Percentiles rank a stretch among this genome's conserved stretches.
phyloP scores from a whole-genome alignment of 2,888 invertebrate species.

The Caenorhabditis zanzibari region DNA sequence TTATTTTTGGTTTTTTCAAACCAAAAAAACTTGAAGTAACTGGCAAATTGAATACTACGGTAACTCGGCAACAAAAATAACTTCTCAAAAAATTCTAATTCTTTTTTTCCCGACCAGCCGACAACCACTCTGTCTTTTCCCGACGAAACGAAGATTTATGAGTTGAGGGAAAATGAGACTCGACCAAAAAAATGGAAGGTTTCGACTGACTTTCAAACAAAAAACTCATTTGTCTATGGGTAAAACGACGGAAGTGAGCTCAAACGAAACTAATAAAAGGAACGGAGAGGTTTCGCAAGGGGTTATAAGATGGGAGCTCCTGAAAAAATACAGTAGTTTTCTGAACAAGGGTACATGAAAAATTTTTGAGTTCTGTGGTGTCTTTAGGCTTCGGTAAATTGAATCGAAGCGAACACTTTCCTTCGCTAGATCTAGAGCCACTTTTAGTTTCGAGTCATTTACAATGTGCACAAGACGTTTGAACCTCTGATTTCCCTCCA shows the following conservation, averaged over 20 bases:
- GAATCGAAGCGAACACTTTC: too few species aligned
- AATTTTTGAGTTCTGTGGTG: too few species aligned
- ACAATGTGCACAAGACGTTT: too few species aligned
- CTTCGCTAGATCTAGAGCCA: too few species aligned
- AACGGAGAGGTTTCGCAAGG: neutral
- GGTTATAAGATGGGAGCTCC: neutral
- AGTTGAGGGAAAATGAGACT: conserved; percentile 30
- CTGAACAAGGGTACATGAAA: neutral
- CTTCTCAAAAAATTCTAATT: neutral
- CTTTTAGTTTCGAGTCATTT: too few species aligned
- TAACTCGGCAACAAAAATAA: conserved; percentile 2
- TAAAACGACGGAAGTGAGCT: neutral
- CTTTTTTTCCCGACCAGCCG: neutral
- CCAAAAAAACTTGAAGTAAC: too few species aligned
- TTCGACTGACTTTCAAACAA: conserved; percentile 24
- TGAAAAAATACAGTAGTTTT: too few species aligned
- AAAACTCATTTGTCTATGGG: conserved; percentile 27
- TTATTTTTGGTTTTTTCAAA: too few species aligned
- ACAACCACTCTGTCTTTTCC: conserved; percentile 9
- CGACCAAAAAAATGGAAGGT: conserved; percentile 6
- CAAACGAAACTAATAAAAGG: conserved; percentile 1
- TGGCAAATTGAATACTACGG: neutral
- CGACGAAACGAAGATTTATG: conserved; percentile 53
- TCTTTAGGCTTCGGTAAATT: too few species aligned
- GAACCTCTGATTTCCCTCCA: too few species aligned